Conservation (phyloP, 2,113 vertebrate genomes). For the Colaptes auratus region DNA sequence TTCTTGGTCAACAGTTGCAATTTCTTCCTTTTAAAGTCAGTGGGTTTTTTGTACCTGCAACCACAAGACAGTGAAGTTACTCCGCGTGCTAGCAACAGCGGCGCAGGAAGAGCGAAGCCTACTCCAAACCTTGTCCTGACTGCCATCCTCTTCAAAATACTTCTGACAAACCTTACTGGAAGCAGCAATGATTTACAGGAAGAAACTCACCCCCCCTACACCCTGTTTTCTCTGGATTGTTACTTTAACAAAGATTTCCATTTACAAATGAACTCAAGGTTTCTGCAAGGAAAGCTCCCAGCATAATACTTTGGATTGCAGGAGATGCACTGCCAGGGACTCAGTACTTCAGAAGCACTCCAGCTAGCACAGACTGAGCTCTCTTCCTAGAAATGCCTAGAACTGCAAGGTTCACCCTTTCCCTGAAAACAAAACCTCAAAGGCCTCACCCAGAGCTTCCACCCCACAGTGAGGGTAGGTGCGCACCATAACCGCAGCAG, state of each 20-base stretch:
- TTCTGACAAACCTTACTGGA: not conserved
- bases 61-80: constrained; percentile 35
- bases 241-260: not conserved
- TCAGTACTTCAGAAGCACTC: not conserved
- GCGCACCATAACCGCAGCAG: not conserved
- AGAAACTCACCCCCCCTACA: not conserved
- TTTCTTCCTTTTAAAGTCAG: constrained; percentile 99
- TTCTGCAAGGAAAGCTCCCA: not conserved
- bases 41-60: constrained; percentile 98
- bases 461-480: not conserved
- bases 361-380: not conserved
- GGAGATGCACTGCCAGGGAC: not conserved
- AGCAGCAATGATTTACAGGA: not conserved
- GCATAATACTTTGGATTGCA: not conserved
- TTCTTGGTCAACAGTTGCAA: constrained; percentile 97
- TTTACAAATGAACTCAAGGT: rapidly evolving
- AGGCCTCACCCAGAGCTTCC: not conserved
- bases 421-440: not conserved
- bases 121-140: not conserved
- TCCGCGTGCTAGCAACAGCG: not conserved
- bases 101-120: not conserved
- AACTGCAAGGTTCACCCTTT: not conserved
- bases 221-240: not conserved
- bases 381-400: not conserved
- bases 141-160: not conserved